Conservation (phyloP, 2,888 invertebrate species). For the Smittia aterrima region DNA sequence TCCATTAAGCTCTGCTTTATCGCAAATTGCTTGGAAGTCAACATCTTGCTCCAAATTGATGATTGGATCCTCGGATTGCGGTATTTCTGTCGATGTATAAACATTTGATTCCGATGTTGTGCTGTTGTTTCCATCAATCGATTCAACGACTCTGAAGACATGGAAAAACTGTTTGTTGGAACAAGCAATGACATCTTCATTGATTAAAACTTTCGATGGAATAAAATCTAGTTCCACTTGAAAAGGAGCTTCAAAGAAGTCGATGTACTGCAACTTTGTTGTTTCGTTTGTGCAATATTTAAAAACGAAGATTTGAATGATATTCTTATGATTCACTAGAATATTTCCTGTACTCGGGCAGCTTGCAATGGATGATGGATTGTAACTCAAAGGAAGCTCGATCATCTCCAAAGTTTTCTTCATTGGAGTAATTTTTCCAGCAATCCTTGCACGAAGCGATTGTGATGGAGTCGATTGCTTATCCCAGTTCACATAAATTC, state of each 20-base stretch:
- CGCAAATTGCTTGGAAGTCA: slow-evolving; percentile 31
- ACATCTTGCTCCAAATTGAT: slow-evolving; percentile 35
- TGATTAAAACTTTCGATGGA: slow-evolving; percentile 60
- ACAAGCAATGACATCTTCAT: slow-evolving; percentile 68
- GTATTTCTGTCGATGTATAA: slow-evolving; percentile 30
- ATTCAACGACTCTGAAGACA: slow-evolving; percentile 58
- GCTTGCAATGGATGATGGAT: slow-evolving; percentile 62
- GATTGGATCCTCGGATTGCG: neutral
- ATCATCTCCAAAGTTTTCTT: slow-evolving; percentile 63
- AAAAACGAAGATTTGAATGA: slow-evolving; percentile 59
- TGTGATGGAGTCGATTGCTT: neutral
- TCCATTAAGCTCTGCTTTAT: slow-evolving; percentile 27
- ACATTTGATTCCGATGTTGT: slow-evolving; percentile 27
- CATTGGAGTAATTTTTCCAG: slow-evolving; percentile 31
- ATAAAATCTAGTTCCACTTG: slow-evolving; percentile 64
- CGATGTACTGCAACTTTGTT: slow-evolving; percentile 66
- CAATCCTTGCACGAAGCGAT: slow-evolving; percentile 23
- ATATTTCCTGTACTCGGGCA: slow-evolving; percentile 60
- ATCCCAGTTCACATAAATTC: slow-evolving; percentile 33
- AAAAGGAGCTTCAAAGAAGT: slow-evolving; percentile 67
- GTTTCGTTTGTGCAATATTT: slow-evolving; percentile 65
- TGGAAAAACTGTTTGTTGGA: slow-evolving; percentile 62
- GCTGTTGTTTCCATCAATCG: slow-evolving; percentile 39
- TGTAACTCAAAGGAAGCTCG: slow-evolving; percentile 64
- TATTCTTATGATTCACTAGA: slow-evolving; percentile 50